Base-by-base conservation (phyloP, 2,888 invertebrate species). In the Sinelater perroti region DNA sequence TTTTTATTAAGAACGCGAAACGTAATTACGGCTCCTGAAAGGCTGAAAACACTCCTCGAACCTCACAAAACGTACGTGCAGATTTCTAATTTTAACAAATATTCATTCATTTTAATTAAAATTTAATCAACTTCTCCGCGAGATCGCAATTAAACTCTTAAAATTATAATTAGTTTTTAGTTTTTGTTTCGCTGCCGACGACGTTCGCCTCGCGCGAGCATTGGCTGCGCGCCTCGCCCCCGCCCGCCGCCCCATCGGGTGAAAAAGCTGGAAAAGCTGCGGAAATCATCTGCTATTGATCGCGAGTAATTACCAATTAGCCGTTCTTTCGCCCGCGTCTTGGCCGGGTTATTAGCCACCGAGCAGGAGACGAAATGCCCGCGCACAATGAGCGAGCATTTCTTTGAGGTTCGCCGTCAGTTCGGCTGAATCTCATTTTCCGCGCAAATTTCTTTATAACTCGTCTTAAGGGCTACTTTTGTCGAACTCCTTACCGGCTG, bases 31-130 rank as follows among this genome's bases (percentile, higher is more conserved):
- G 47, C 54, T 54, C 50, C 49, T 54, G 35, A 53, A 59, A 54
- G 59, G 33, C 14, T 36, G 47, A 53, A 58, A 58, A 47, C 50
- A 54, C 35, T 54, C 33, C 54, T 59, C 59, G 54, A 59, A 59
- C 53, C 53, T 59, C 49, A 54, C 53, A 69, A 65, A 69, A 69
- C 69, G 67, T 69, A 69, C 67, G 71, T 70, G 72, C 69, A 72
- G 71, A 75, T 75, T 75, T 75, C 76, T 75, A 76, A 76, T 77
- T 77, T 75, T 74, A 75, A 76, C 77, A 75, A 78, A 77, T 76
- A 76, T 75, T 75, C 77, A 77, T 78, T 76, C 75, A 72, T 78
- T 77, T 75, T 76, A 73, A 78, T 78, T 78, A 78, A 78, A 76
- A 75, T 78, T 77, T 78, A 78, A 78, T 78, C 78, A 77, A 75